Conservation (phyloP, 2,888 invertebrate genomes). For the Lasioglossum pauxillum region DNA sequence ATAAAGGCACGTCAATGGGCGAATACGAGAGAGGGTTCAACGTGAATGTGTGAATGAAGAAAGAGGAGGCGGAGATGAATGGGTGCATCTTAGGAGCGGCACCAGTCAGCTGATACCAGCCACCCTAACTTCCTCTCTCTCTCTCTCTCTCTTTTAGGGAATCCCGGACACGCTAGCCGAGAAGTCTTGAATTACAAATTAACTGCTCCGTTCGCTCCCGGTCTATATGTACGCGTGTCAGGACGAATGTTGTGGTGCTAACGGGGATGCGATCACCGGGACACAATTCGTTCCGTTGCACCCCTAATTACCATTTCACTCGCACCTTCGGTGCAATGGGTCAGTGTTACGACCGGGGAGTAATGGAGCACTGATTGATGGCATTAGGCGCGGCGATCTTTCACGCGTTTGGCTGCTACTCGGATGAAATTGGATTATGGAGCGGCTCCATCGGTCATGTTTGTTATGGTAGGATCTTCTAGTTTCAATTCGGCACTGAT, state of each 20-base stretch:
- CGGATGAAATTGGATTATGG: not conserved
- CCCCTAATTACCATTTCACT: slow-evolving; percentile 8
- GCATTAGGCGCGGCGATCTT: not conserved
- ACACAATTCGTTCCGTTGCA: not conserved
- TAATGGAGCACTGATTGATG: not conserved
- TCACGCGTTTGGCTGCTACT: not conserved
- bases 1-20: slow-evolving; percentile 76
- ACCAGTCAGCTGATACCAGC: slow-evolving; percentile 70
- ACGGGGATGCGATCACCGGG: not conserved
- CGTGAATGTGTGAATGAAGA: slow-evolving; percentile 76
- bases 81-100: slow-evolving; percentile 75
- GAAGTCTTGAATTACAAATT: slow-evolving; percentile 75
- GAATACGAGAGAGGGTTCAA: slow-evolving; percentile 66
- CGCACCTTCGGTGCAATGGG: not conserved
- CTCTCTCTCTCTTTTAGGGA: slow-evolving; percentile 48
- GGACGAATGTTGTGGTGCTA: not conserved
- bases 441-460: not conserved
- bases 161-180: slow-evolving; percentile 32
- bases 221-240: slow-evolving; percentile 4
- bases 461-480: not conserved
- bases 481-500: not conserved
- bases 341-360: not conserved
- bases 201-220: slow-evolving; percentile 28
- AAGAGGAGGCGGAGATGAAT: slow-evolving; percentile 70
- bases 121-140: slow-evolving; percentile 18